These are phyloP conservation scores for Stegodyphus mimosarum DNA, from an alignment of 1,140 invertebrate species.

Conservation along the genomic window DNA sequence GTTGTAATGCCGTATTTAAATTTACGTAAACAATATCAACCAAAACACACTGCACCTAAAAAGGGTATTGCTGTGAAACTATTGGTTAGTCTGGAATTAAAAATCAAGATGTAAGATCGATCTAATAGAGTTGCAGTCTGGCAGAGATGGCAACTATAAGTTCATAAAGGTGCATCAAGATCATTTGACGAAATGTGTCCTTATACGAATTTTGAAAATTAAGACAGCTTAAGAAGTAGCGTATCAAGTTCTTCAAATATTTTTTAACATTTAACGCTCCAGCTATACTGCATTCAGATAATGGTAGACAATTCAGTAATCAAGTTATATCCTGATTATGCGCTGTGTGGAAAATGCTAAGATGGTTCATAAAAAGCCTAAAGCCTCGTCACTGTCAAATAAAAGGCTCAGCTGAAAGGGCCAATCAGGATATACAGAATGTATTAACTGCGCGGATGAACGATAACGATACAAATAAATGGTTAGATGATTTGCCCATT, in stretches of 20 bases:
- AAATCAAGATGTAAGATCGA: background rate
- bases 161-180: background rate
- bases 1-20: slow-evolving; percentile 15
- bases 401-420: slow-evolving; percentile 22
- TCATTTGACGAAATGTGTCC: slow-evolving; percentile 37
- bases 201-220: slow-evolving; percentile 36
- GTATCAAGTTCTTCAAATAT: slow-evolving; percentile 48
- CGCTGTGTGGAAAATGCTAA: background rate
- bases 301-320: slow-evolving; percentile 40
- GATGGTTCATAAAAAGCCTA: background rate
- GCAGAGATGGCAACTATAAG: background rate
- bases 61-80: slow-evolving; percentile 26
- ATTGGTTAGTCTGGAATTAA: slow-evolving; percentile 18
- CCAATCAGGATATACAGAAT: slow-evolving; percentile 31
- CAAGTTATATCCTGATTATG: background rate
- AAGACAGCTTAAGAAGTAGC: slow-evolving; percentile 36
- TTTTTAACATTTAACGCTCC: slow-evolving; percentile 31
- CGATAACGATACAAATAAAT: slow-evolving; percentile 59
- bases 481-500: slow-evolving; percentile 15
- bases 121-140: background rate
- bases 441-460: slow-evolving; percentile 39
- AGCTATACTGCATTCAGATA: slow-evolving; percentile 55
- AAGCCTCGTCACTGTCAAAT: background rate
- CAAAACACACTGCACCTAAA: slow-evolving; percentile 25
- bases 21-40: slow-evolving; percentile 8